Percentiles rank a stretch among this genome's conserved stretches.
Conservation (phyloP, 1,140 invertebrate species). For the Teleopsis dalmanni region DNA sequence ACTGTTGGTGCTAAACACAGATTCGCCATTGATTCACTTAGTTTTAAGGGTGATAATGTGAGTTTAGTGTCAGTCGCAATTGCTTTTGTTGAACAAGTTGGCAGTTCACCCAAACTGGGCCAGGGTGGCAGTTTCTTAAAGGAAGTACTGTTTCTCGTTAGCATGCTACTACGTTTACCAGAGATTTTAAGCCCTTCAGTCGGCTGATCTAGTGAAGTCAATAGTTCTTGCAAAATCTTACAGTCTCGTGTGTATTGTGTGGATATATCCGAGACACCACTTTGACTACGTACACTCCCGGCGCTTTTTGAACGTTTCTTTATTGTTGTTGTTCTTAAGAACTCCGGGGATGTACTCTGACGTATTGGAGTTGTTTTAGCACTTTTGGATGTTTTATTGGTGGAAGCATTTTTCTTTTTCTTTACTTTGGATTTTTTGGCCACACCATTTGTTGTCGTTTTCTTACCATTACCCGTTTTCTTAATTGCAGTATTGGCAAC, state of each 20-base stretch:
- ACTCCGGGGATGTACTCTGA: background rate
- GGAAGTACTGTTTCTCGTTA: background rate
- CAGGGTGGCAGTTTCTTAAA: no score
- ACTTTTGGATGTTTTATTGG: conserved; percentile 5
- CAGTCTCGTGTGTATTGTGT: conserved; percentile 22
- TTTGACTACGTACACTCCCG: conserved; percentile 18
- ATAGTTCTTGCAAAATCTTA: conserved; percentile 28
- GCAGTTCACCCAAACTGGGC: conserved; percentile 7
- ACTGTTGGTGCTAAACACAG: conserved; percentile 33
- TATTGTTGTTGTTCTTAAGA: background rate
- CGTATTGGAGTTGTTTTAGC: conserved; percentile 6
- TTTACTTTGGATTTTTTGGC: background rate
- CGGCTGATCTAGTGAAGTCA: conserved; percentile 7
- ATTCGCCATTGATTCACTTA: conserved; percentile 37
- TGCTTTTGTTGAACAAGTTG: background rate
- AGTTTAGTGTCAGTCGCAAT: background rate
- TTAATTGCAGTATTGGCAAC: background rate
- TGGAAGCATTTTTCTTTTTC: background rate
- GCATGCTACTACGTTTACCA: no score
- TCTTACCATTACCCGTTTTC: background rate
- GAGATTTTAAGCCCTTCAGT: no score
- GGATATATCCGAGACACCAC: conserved; percentile 4
- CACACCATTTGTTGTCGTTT: background rate
- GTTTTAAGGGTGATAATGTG: conserved; percentile 6
- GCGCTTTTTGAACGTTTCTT: conserved; percentile 34